Evolutionary conservation across 2,888 invertebrate species (phyloP).

Genomic region (Oasisia sp.): DNA sequence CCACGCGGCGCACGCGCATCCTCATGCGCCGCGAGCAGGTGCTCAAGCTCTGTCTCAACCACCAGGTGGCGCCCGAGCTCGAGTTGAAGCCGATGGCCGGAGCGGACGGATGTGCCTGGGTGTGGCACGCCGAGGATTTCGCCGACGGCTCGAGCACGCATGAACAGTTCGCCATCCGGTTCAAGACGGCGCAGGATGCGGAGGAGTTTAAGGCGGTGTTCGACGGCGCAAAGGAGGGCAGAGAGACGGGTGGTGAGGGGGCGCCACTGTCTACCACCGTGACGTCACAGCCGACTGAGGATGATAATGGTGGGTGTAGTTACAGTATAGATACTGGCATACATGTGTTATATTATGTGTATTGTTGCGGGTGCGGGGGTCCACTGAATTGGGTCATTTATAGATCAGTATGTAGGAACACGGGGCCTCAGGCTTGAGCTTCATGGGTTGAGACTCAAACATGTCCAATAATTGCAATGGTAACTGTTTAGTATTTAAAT

Average conservation of each 20-base stretch:
- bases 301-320: not conserved
- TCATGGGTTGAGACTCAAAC: too few relatives aligned
- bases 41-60: conserved; percentile 88
- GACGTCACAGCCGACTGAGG: too few relatives aligned
- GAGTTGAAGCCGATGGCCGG: conserved; percentile 66
- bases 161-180: conserved; percentile 84
- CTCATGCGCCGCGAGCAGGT: conserved; percentile 71
- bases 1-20: conserved; percentile 73
- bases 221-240: not conserved
- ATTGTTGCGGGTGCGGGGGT: too few relatives aligned
- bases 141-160: conserved; percentile 77
- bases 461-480: too few relatives aligned
- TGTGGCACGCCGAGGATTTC: conserved; percentile 74
- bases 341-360: not conserved
- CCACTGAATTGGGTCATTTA: too few relatives aligned
- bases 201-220: conserved; percentile 64
- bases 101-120: conserved; percentile 70
- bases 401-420: too few relatives aligned
- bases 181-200: conserved; percentile 71
- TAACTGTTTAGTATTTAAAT: too few relatives aligned
- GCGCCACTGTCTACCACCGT: too few relatives aligned
- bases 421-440: too few relatives aligned
- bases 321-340: not conserved
- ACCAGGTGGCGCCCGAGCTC: conserved; percentile 76
- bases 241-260: not conserved